Base-by-base conservation (phyloP, 2,888 invertebrate genomes). In the Orthosia gothica region DNA sequence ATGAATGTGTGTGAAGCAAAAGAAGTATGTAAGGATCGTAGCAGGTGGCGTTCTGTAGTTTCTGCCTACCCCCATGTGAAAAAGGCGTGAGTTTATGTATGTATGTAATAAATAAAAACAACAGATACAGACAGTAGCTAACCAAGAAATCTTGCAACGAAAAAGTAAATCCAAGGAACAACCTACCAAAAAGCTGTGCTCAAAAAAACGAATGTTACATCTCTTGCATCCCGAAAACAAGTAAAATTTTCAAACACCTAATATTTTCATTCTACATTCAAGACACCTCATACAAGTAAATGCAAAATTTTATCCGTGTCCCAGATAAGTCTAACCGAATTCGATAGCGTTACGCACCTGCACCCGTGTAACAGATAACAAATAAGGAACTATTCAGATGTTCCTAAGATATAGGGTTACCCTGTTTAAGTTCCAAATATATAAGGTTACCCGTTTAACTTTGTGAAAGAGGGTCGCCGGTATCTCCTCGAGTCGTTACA, bases 281-380 rank as follows among this genome's bases (percentile, higher is more conserved):
- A 50, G 49, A 16, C 49, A 58, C 55, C 18, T 67, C 32, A 70
- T 16, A 61, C 45, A 1, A 32, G 15, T 12, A 81, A 85, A 87
- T 77, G 63, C 83, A 85, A 86, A 87, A 90, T 89, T 89, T 86
- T 89, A 92, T 92, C 85, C 82, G 81, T 84, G 79, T 83, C 82
- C 78, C 83, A 83, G 85, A 86, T 87, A 88, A 82, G 83, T 87
- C 82, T 89, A 70, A 82, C 83, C 83, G 88, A 91, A 92, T 91
- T 90, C 87, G 87, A 87, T 82, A 75, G 62, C 52, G 45, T 49
- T 82, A 84, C 86, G 83, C 91, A 90, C 89, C 91, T 88, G 89
- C 72, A 84, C 79, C 84, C 85, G 63, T 81, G 83, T 81, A 62
- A 69, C 64, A 73, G 83, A 86, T 86, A 86, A 76, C 78, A 80